Evolutionary conservation across 2,113 vertebrate genomes (phyloP).

Genomic region (Dolichotis patagonum): DNA sequence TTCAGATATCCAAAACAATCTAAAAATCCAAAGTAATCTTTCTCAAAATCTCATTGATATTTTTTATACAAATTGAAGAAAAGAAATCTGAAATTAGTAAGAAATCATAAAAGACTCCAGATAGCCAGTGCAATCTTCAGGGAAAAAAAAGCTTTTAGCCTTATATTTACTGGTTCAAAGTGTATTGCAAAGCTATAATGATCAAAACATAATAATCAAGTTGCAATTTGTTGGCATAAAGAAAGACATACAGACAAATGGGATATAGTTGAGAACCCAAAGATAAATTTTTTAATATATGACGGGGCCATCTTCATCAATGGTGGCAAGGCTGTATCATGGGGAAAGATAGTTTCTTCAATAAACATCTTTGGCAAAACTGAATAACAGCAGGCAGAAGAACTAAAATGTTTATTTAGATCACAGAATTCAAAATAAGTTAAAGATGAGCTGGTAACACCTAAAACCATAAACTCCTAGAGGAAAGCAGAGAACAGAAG

Average conservation of each 20-base stretch:
- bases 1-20: background rate
- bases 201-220: too few species aligned
- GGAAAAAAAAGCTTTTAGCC: background rate
- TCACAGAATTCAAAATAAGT: background rate
- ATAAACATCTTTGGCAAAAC: background rate
- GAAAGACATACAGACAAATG: background rate
- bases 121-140: background rate
- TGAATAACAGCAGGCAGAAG: background rate
- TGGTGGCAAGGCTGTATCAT: background rate
- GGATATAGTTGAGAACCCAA: background rate
- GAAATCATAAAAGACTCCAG: background rate
- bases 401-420: background rate
- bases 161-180: background rate
- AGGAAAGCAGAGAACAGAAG: too few species aligned
- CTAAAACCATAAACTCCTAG: background rate
- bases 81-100: background rate
- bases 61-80: background rate
- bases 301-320: background rate
- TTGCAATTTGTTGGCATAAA: background rate
- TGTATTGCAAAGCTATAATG: background rate
- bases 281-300: background rate
- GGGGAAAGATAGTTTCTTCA: background rate
- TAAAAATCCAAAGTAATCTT: background rate
- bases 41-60: background rate
- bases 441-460: background rate